Evolutionary conservation across 2,797 vertebrate species (phyloP).

Genomic region (Chelonia mydas): DNA sequence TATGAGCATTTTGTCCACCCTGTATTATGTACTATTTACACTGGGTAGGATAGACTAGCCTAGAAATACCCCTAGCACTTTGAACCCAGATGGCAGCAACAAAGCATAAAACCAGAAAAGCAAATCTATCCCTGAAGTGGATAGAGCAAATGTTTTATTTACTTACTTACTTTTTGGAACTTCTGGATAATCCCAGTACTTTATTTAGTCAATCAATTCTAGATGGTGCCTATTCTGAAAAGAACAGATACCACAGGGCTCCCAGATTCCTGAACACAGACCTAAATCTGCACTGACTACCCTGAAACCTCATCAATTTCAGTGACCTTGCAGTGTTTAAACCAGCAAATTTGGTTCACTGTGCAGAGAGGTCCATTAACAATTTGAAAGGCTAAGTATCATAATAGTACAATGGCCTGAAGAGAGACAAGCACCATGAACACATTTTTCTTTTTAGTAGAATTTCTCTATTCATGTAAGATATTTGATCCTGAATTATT

Average conservation of each 20-base stretch:
- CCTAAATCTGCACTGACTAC: not conserved
- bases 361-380: not conserved
- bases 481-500: not conserved
- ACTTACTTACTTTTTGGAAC: not conserved
- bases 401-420: not conserved
- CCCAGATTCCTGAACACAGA: not conserved
- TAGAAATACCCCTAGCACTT: not conserved
- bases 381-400: not conserved
- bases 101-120: not conserved
- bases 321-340: not conserved
- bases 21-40: not conserved
- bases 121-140: not conserved
- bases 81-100: not conserved
- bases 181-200: not conserved
- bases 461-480: not conserved
- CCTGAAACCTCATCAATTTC: not conserved
- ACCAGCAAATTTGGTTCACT: not conserved
- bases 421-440: not conserved
- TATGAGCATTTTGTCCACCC: not conserved
- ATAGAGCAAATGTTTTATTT: not conserved
- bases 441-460: not conserved
- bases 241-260: not conserved
- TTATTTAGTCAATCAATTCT: not conserved
- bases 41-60: not conserved
- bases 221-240: not conserved